A percentile compares a stretch with the other conserved stretches of the same genome.
These are phyloP conservation scores for Onychomys torridus DNA, from an alignment of 2,797 vertebrate species.

Conservation along the genomic window DNA sequence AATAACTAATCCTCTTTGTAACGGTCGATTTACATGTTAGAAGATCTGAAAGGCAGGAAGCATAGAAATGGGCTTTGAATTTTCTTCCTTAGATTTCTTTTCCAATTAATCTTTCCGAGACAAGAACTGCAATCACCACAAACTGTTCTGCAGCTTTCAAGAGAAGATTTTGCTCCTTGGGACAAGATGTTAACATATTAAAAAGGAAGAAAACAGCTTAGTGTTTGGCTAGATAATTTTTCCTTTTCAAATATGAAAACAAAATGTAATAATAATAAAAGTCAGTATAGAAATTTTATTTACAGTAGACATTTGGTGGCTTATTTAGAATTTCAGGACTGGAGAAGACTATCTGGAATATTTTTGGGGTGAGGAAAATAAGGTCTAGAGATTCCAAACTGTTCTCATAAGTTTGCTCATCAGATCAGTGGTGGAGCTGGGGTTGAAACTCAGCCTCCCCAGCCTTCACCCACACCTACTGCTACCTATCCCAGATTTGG, in stretches of 20 bases:
- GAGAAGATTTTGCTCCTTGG: constrained; percentile 55
- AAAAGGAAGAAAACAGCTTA: constrained; percentile 72
- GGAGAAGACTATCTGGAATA: neutral
- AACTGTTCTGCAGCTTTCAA: constrained; percentile 74
- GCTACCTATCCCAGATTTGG: neutral
- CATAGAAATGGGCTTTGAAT: constrained; percentile 87
- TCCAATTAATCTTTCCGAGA: constrained; percentile 84
- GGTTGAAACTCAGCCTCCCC: neutral
- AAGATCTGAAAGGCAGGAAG: constrained; percentile 91
- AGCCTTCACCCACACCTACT: accelerated
- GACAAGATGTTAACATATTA: constrained; percentile 65
- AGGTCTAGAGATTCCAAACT: constrained; percentile 14
- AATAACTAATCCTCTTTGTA: constrained; percentile 90
- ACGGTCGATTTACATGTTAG: constrained; percentile 89
- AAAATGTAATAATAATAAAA: constrained; percentile 22
- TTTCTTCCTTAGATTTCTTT: constrained; percentile 83
- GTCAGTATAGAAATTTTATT: constrained; percentile 16
- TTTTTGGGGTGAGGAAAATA: neutral
- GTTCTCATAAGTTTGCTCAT: neutral
- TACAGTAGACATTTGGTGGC: neutral
- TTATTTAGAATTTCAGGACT: constrained; percentile 38
- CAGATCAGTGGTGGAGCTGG: neutral
- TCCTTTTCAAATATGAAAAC: constrained; percentile 67
- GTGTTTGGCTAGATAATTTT: constrained; percentile 53
- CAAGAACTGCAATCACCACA: constrained; percentile 81